Evolutionary conservation across 2,888 invertebrate genomes (phyloP).

Genomic region (Sthenelais limicola): DNA sequence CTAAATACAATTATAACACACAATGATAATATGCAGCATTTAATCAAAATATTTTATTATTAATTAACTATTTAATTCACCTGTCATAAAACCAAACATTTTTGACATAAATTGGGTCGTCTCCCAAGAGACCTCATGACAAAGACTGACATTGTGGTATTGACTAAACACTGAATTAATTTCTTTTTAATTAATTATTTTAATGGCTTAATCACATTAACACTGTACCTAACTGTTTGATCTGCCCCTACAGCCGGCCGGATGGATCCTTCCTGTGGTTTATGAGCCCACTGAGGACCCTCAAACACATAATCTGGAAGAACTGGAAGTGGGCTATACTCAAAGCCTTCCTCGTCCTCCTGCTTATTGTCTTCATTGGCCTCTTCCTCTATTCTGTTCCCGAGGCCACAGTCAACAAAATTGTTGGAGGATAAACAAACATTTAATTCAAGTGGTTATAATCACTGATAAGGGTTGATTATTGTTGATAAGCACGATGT

Average conservation of each 20-base stretch:
- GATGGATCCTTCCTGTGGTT: constrained; percentile 56
- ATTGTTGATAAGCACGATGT: background rate
- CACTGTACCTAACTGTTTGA: too few relatives aligned
- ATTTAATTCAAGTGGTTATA: too few relatives aligned
- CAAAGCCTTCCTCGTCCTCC: constrained; percentile 47
- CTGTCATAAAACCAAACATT: too few relatives aligned
- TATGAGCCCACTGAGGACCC: constrained; percentile 52
- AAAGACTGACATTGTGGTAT: too few relatives aligned
- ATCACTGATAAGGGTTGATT: background rate
- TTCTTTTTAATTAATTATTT: background rate
- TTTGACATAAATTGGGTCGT: too few relatives aligned
- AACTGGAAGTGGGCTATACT: constrained; percentile 54
- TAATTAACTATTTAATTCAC: too few relatives aligned
- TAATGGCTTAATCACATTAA: too few relatives aligned
- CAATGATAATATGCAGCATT: too few relatives aligned
- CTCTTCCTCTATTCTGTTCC: constrained; percentile 52
- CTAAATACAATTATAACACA: too few relatives aligned
- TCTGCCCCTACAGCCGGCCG: constrained; percentile 53
- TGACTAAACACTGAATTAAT: too few relatives aligned
- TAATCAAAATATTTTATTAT: too few relatives aligned
- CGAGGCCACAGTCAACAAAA: constrained; percentile 46
- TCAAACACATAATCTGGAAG: constrained; percentile 54
- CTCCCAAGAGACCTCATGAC: too few relatives aligned
- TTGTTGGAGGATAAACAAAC: constrained; percentile 40
- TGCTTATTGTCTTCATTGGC: constrained; percentile 48